Evolutionary conservation across 2,888 invertebrate species (phyloP).

Genomic region (Drosophila demipolita): DNA sequence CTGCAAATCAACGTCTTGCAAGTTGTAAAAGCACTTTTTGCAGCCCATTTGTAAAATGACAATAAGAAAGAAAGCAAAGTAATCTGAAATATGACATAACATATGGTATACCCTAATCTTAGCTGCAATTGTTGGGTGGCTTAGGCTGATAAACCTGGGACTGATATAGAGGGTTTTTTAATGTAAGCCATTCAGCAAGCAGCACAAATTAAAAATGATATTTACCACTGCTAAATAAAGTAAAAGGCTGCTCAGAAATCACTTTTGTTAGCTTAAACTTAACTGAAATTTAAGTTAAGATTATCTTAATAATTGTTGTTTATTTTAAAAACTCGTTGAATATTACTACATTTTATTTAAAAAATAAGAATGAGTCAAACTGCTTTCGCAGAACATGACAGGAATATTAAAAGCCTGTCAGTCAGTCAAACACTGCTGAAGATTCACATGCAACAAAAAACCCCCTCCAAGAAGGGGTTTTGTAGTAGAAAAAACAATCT

Average conservation of each 20-base stretch:
- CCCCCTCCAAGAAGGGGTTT: slow-evolving; percentile 11
- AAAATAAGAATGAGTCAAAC: not conserved
- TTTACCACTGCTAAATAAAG: not conserved
- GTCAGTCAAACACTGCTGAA: not conserved
- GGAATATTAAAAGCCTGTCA: not conserved
- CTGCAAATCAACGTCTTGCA: slow-evolving; percentile 62
- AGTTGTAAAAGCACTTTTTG: slow-evolving; percentile 53
- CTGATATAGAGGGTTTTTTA: not conserved
- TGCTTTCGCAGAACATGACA: not conserved
- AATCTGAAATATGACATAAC: slow-evolving; percentile 37
- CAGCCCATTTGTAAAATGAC: slow-evolving; percentile 78
- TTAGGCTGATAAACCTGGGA: not conserved
- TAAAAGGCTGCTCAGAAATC: not conserved
- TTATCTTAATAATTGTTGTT: not conserved
- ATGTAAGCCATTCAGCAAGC: not conserved
- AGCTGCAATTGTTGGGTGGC: not conserved
- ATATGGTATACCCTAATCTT: slow-evolving; percentile 4
- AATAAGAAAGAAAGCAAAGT: slow-evolving; percentile 46
- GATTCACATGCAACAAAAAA: not conserved
- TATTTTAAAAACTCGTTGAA: not conserved
- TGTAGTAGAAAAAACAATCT: slow-evolving; percentile 26
- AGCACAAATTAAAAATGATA: not conserved
- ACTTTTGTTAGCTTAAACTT: not conserved
- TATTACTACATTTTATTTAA: too few relatives aligned
- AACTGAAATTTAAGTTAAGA: not conserved